Base-by-base conservation (phyloP, 2,797 vertebrate species). In the Bothrops alternatus region DNA sequence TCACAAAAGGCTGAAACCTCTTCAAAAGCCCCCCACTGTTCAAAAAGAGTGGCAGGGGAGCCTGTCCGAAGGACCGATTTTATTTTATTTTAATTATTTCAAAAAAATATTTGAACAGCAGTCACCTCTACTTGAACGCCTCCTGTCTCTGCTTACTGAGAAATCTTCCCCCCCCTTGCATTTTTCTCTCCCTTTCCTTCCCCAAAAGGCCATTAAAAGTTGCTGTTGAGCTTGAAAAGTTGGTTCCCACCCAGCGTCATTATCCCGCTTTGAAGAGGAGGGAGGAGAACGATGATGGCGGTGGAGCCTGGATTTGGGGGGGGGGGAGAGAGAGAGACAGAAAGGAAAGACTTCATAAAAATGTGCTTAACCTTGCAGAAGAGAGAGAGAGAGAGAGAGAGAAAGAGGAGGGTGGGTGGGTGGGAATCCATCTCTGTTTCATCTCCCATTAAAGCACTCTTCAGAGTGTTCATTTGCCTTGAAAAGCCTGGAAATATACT, bases 181-280 rank as follows among this genome's bases (percentile, higher is more conserved):
- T 98, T 96, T 96, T 95, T 96, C 92, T 42, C 95, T 97, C 98
- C 96, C 98, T 98, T 98, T 98, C 98, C 98, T 99, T 98, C 98
- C 97, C 98, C 98, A 98, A 97, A 98, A 97, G 95, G 96, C 95
- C 97, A 97, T 98, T 98, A 98, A 97, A 98, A 97, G 98, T 98
- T 97, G 97, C 97, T 96, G 94, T 89, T 89, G 90, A 93, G 94
- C 91, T 94, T 96, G 98, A 97, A 95, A 97, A 96, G 96, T 97
- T 95, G 97, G 94, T 98, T 99, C 98, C 98, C 98, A 98, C 99
- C 98, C 98, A 98, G 97, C 98, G 23, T 86, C 97, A 98, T 98
- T 98, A 98, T 97, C 97, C 98, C 97, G 97, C 97, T 47, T 82
- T 82, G 37, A 82, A 82, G 32, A 78, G 97, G 47, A 3, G n/a